Evolutionary conservation across 92 coral and sea anemone genomes (phyloP), one percentile per base, ranked within the genome.

Genomic region (Porites rus): DNA sequence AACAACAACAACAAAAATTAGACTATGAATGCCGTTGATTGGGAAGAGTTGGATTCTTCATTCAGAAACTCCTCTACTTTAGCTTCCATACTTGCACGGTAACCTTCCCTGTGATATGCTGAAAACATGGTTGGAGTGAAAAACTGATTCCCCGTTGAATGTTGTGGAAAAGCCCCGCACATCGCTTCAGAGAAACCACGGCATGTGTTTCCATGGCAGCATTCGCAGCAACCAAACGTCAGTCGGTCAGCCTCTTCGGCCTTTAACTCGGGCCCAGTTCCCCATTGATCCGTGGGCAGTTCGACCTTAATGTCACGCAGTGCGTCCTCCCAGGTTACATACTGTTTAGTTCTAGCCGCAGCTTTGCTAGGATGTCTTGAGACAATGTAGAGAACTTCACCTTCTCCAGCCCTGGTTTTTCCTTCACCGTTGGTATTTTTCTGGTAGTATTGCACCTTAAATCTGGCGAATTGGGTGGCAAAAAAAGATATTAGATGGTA

Each of bases 171-270:
- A 54, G 10, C 60, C 60, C 60, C 60, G 14, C 60, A 54, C 11
- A 54, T 10, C 60, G 60, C 60, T 13, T 54, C 60, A 54, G 60
- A 54, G 60, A 84, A 25, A 43, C 61, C 77, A 53, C 85, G 67
- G 71, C 92, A 84, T 51, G 54, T 38, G 72, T 46, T 65, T 53
- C 62, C 67, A 89, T 89, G 92, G 53, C 92, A 89, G 21, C 92
- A 89, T 31, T 89, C 92, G 78, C 92, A 89, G 69, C 92, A 89
- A 46, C 92, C 69, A 60, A 68, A 89, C 10, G 92, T 89, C 16
- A 89, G 71, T 21, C 79, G 66, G 65, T 89, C 76, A 18, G 68
- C 87, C 73, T 89, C 89, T 11, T 83, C 80, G 10, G 89, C 69
- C 7, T 51, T 24, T 52, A 89, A 69, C 14, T 56, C 81, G 25